These are phyloP conservation scores for Brachymystax lenok DNA, from an alignment of 2,797 vertebrate species.

Conservation along the genomic window DNA sequence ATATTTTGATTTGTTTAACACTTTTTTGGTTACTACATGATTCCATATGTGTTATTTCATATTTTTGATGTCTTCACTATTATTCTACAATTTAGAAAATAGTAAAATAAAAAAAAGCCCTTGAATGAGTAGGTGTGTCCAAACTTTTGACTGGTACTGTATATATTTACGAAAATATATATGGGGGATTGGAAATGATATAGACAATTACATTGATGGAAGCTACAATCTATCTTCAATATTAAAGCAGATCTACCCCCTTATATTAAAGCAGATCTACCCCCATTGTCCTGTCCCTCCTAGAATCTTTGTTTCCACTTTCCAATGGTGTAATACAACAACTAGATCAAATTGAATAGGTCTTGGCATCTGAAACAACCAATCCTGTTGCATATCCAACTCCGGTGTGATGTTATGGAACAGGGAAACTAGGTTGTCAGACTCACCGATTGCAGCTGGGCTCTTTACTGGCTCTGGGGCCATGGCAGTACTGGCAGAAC, in stretches of 20 bases:
- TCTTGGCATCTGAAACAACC: background rate
- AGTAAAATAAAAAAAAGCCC: no score
- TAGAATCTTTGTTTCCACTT: background rate
- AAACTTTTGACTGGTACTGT: no score
- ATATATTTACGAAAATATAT: no score
- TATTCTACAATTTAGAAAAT: no score
- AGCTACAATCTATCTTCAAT: no score
- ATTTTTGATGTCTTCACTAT: no score
- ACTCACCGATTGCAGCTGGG: slow-evolving; percentile 61
- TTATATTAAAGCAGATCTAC: slow-evolving; percentile 26
- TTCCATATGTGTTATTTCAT: no score
- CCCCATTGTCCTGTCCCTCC: slow-evolving; percentile 33
- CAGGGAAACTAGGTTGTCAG: background rate
- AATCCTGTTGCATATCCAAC: background rate
- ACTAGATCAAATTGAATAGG: background rate
- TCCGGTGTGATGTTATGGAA: background rate
- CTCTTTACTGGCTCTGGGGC: slow-evolving; percentile 68
- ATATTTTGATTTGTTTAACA: no score
- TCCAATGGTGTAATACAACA: background rate
- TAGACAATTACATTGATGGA: no score
- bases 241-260: slow-evolving; percentile 40
- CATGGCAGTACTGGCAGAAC: slow-evolving; percentile 52
- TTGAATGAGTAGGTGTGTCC: no score
- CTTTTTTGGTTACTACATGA: no score
- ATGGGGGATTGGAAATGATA: no score